These are phyloP conservation scores for Muscicapa striata DNA, from an alignment of 2,797 vertebrate species.

Conservation along the genomic window DNA sequence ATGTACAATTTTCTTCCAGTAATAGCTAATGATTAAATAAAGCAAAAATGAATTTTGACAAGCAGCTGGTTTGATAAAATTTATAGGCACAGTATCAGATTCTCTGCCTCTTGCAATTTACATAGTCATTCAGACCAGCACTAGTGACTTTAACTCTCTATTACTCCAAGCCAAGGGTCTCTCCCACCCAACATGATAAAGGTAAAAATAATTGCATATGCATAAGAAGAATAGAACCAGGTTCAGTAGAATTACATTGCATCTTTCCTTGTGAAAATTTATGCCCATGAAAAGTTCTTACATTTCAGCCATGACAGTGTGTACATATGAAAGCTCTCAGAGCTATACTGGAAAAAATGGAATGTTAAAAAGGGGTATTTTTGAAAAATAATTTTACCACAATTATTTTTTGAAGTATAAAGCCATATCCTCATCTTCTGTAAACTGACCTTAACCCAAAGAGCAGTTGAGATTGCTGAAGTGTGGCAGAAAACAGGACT, in stretches of 20 bases:
- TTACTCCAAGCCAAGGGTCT: neutral
- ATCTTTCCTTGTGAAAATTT: neutral
- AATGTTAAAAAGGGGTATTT: neutral
- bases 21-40: conserved; percentile 52
- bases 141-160: neutral
- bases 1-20: neutral
- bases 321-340: neutral
- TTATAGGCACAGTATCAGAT: conserved; percentile 31
- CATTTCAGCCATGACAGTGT: neutral
- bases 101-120: conserved; percentile 56
- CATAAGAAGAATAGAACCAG: neutral
- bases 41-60: conserved; percentile 58
- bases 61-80: conserved; percentile 44
- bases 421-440: neutral
- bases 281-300: neutral
- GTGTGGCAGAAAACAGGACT: neutral
- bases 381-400: neutral
- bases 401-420: neutral
- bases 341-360: neutral
- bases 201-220: neutral
- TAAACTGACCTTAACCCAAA: neutral
- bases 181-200: neutral
- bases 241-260: neutral
- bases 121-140: conserved; percentile 28
- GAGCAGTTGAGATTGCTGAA: neutral